These are phyloP conservation scores for Rotaria magnacalcarata DNA, from an alignment of 2,888 invertebrate species.

Conservation along the genomic window DNA sequence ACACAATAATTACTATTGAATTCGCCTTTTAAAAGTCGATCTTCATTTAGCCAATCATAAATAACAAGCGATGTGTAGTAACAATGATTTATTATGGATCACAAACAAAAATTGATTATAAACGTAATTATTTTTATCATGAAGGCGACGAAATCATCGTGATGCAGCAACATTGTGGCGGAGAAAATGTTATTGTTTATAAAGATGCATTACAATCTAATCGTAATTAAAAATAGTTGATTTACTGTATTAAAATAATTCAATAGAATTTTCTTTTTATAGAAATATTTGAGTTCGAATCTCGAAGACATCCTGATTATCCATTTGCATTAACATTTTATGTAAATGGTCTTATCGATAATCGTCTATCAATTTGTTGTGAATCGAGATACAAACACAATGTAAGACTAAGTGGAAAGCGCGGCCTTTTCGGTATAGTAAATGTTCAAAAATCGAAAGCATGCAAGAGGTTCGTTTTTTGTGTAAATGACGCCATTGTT, in stretches of 20 bases:
- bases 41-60: not conserved
- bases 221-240: not conserved
- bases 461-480: not conserved
- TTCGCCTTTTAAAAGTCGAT: too few relatives aligned
- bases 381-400: not conserved
- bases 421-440: not conserved
- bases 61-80: not conserved
- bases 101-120: not conserved
- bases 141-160: not conserved
- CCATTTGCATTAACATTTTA: conserved; percentile 11
- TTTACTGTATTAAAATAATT: too few relatives aligned
- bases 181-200: conserved; percentile 6
- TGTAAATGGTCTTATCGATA: not conserved
- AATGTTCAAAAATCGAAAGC: not conserved
- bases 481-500: too few relatives aligned
- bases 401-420: not conserved
- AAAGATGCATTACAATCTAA: not conserved
- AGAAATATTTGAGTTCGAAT: not conserved
- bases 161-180: conserved; percentile 31
- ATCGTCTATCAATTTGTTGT: conserved; percentile 23
- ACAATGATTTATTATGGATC: not conserved
- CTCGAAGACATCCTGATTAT: not conserved
- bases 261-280: not conserved
- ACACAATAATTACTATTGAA: too few relatives aligned
- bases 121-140: not conserved